Evolutionary conservation across 2,888 invertebrate genomes (phyloP).

Genomic region (Hirtodrosophila alboralis): DNA sequence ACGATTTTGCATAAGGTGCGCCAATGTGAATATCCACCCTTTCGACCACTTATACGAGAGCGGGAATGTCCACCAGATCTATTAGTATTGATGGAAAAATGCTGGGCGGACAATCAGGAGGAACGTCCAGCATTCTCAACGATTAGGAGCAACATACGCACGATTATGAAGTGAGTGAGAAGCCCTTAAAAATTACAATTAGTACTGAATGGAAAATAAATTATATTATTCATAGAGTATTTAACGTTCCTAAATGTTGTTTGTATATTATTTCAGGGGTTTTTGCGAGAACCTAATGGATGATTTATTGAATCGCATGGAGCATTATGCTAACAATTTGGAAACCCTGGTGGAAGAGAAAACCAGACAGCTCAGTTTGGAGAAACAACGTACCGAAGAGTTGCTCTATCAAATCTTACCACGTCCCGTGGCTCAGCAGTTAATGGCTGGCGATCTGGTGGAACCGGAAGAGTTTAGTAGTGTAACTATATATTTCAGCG

Average conservation of each 20-base stretch:
- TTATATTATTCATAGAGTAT: too few species aligned
- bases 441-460: constrained; percentile 95
- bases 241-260: too few species aligned
- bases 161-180: constrained; percentile 91
- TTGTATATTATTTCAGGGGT: constrained; percentile 85
- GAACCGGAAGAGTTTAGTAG: constrained; percentile 96
- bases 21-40: constrained; percentile 89
- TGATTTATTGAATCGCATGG: constrained; percentile 96
- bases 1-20: constrained; percentile 91
- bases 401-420: constrained; percentile 97
- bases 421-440: constrained; percentile 94
- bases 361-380: constrained; percentile 96
- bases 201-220: too few species aligned
- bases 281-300: constrained; percentile 97
- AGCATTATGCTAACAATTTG: constrained; percentile 98
- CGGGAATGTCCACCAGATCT: constrained; percentile 90
- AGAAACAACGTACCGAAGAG: constrained; percentile 97
- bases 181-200: too few species aligned
- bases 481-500: constrained; percentile 98
- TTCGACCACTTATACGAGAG: constrained; percentile 89
- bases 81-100: constrained; percentile 90
- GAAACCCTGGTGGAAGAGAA: constrained; percentile 98
- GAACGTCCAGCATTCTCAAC: constrained; percentile 91
- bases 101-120: constrained; percentile 92
- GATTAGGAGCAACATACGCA: constrained; percentile 88